A percentile compares a stretch with the other conserved stretches of the same genome.
Conservation (phyloP, 2,888 invertebrate genomes). For the Plebejus melissa region DNA sequence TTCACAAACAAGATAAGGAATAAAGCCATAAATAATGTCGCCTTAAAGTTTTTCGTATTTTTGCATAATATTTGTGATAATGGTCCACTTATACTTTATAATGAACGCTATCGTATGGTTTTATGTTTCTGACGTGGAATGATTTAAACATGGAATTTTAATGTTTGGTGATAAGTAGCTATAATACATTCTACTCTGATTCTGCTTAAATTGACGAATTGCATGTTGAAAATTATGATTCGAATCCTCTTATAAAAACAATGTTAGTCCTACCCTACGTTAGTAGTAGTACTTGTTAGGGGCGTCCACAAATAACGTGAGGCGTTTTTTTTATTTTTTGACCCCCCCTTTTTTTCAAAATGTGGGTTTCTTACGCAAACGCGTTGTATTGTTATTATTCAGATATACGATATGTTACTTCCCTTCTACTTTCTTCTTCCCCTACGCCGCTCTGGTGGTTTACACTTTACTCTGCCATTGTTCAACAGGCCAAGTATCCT, state of each 20-base stretch:
- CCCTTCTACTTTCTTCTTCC: too few species aligned
- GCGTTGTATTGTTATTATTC: too few species aligned
- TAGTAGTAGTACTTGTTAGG: too few species aligned
- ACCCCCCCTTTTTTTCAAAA: too few species aligned
- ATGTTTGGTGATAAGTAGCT: background rate
- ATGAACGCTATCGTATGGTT: constrained; percentile 5
- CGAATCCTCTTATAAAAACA: background rate
- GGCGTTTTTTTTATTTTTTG: too few species aligned
- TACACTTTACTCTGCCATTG: too few species aligned
- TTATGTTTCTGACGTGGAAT: constrained; percentile 18
- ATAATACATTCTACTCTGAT: background rate
- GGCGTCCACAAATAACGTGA: too few species aligned
- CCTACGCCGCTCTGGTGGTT: too few species aligned
- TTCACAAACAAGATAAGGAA: constrained; percentile 24
- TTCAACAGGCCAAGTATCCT: too few species aligned
- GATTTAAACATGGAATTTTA: constrained; percentile 10
- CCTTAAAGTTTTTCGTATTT: constrained; percentile 17
- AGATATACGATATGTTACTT: too few species aligned
- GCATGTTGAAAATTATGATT: too few species aligned
- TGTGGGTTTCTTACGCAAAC: too few species aligned
- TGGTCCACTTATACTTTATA: constrained; percentile 2
- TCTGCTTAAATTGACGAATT: background rate
- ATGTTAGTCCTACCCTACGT: background rate
- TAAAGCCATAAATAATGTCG: constrained; percentile 14
- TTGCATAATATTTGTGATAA: constrained; percentile 22